Percentiles rank a stretch among this genome's conserved stretches.
phyloP scores from a whole-genome alignment of 2,888 invertebrate genomes.

The Ophion costatus region DNA sequence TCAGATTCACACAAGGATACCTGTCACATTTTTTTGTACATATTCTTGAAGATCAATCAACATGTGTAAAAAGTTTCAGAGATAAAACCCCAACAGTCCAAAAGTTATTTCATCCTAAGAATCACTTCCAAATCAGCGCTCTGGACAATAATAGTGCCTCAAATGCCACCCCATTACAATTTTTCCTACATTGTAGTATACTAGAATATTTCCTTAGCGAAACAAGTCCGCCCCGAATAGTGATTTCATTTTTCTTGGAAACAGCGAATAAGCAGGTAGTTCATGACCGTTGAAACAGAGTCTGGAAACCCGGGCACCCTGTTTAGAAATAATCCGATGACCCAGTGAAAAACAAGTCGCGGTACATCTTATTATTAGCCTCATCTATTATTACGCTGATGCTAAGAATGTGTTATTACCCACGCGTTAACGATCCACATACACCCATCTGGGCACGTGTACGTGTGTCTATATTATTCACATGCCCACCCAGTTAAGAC shows the following conservation, averaged over 20 bases:
- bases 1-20: no score
- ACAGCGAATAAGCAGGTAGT: background rate
- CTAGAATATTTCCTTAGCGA: background rate
- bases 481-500: conserved; percentile 10
- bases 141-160: no score
- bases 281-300: background rate
- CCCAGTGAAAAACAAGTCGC: conserved; percentile 36
- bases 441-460: background rate
- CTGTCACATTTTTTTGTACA: no score
- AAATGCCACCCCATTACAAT: background rate
- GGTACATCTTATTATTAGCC: conserved; percentile 36
- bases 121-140: no score
- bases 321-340: conserved; percentile 29
- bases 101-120: no score
- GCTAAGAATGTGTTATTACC: conserved; percentile 38
- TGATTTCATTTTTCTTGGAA: background rate
- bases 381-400: conserved; percentile 32
- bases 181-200: background rate
- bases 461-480: conserved; percentile 9
- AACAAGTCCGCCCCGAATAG: background rate
- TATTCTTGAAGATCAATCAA: no score
- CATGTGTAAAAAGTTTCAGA: no score
- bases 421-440: conserved; percentile 45
- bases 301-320: background rate
- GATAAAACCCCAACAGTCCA: no score